Conservation (phyloP, 2,113 vertebrate genomes). For the Corvus cornix region DNA sequence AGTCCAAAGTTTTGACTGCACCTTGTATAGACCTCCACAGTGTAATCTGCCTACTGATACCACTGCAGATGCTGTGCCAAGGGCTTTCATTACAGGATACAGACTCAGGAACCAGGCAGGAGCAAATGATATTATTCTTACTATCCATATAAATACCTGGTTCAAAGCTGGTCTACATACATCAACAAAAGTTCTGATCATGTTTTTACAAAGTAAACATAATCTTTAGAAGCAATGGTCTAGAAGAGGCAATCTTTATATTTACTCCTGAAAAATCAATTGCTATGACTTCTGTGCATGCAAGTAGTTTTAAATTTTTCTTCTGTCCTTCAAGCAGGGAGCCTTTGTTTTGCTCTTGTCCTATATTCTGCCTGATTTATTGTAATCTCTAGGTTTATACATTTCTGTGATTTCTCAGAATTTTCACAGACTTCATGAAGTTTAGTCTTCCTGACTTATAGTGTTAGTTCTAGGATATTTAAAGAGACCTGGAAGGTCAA, state of each 20-base stretch:
- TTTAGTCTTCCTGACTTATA: neutral
- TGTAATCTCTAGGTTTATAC: neutral
- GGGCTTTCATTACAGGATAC: neutral
- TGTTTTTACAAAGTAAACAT: neutral
- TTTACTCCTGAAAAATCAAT: neutral
- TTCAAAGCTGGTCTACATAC: neutral
- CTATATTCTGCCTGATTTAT: neutral
- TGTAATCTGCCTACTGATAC: neutral
- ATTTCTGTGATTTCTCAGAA: neutral
- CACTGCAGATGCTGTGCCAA: neutral
- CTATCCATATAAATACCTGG: neutral
- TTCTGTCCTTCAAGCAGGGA: neutral
- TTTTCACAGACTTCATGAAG: neutral
- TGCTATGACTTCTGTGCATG: neutral
- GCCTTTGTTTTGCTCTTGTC: neutral
- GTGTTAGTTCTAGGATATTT: neutral
- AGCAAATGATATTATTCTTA: neutral
- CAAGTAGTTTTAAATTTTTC: neutral
- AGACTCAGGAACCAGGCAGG: neutral
- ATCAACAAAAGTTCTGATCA: accelerated
- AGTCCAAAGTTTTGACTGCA: neutral
- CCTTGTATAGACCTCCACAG: neutral
- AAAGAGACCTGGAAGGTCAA: neutral
- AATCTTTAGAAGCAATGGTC: neutral
- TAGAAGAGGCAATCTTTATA: neutral